These are phyloP conservation scores for Pollenia angustigena DNA, from an alignment of 2,888 invertebrate genomes.

Conservation along the genomic window DNA sequence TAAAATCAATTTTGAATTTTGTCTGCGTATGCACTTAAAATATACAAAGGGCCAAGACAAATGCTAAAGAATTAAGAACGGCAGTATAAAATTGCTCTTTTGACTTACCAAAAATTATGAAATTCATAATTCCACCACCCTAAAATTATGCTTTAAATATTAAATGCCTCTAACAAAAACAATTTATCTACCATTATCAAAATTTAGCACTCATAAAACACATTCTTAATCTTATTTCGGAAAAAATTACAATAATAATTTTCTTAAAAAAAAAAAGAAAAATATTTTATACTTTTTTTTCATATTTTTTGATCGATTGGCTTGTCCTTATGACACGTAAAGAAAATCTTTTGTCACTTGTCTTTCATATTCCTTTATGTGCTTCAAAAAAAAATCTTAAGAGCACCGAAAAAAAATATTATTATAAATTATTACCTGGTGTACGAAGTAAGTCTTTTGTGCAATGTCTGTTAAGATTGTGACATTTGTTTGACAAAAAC, in stretches of 20 bases:
- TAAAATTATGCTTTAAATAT: no score
- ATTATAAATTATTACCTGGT: constrained; percentile 50
- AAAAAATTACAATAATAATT: constrained; percentile 43
- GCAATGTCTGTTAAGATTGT: constrained; percentile 47
- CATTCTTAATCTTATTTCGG: not conserved
- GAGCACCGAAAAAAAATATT: constrained; percentile 14
- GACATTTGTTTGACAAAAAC: constrained; percentile 65
- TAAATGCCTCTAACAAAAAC: no score
- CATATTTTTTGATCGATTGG: constrained; percentile 66
- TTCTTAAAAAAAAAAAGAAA: not conserved
- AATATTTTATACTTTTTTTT: not conserved
- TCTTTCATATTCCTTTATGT: constrained; percentile 18
- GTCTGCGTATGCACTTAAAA: no score
- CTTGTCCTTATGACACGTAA: constrained; percentile 63
- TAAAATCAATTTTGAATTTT: no score
- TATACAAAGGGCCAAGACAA: no score
- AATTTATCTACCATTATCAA: not conserved
- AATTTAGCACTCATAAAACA: not conserved
- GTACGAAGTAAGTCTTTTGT: not conserved
- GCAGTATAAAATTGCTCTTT: no score
- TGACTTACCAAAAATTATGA: no score
- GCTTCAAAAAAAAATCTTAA: constrained; percentile 15
- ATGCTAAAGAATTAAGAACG: no score
- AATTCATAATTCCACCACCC: no score
- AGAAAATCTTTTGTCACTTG: constrained; percentile 66